Evolutionary conservation across 2,888 invertebrate genomes (phyloP).

Genomic region (Cerastis rubricosa): DNA sequence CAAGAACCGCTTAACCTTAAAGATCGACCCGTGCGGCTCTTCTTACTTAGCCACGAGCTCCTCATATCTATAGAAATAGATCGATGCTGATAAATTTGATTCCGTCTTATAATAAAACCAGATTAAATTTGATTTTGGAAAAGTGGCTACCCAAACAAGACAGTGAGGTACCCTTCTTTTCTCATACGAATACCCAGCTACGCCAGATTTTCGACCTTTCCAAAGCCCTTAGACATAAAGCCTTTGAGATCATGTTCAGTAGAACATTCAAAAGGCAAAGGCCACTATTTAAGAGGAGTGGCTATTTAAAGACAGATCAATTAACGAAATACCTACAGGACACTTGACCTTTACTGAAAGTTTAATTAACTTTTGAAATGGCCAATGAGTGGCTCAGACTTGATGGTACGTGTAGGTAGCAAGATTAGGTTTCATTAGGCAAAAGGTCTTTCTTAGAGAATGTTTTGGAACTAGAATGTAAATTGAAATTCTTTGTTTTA

Average conservation of each 20-base stretch:
- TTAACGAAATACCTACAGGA: constrained; percentile 23
- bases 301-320: constrained; percentile 34
- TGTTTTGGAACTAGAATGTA: constrained; percentile 1
- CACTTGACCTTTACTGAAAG: constrained; percentile 25
- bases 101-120: too few relatives aligned
- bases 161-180: background rate
- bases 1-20: too few relatives aligned
- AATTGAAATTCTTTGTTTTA: constrained; percentile 14
- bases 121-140: too few relatives aligned
- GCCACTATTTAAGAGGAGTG: constrained; percentile 6
- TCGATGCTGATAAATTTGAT: too few relatives aligned
- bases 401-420: constrained; percentile 11
- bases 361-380: constrained; percentile 21
- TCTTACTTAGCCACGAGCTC: too few relatives aligned
- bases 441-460: background rate
- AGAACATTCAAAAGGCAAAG: constrained; percentile 7
- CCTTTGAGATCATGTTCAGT: constrained; percentile 22
- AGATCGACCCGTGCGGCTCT: too few relatives aligned
- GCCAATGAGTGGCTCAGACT: constrained; percentile 10
- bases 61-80: too few relatives aligned
- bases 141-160: background rate
- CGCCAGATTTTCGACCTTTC: background rate
- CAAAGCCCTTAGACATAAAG: constrained; percentile 2
- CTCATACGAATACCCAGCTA: background rate
- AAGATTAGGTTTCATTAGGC: constrained; percentile 27